These are phyloP conservation scores for Hartigia nigra DNA, from an alignment of 2,888 invertebrate genomes.

Conservation along the genomic window DNA sequence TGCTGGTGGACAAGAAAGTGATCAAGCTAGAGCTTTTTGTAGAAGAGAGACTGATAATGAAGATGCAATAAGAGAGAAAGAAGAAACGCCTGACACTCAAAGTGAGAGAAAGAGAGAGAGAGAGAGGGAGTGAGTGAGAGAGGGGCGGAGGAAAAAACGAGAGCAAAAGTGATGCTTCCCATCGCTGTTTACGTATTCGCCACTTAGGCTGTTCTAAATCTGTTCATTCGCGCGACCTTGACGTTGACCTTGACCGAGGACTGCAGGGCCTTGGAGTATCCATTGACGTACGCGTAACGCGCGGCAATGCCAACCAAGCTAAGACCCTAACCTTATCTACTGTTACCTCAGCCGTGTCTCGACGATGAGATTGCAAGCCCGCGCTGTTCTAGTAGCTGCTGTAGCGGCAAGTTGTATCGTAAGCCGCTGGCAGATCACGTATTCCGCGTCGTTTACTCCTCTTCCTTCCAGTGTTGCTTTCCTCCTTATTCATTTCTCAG, in stretches of 20 bases:
- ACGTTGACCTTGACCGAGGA: background rate
- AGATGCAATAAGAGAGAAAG: too few relatives aligned
- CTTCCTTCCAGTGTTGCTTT: background rate
- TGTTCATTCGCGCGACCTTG: background rate
- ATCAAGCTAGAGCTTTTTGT: too few relatives aligned
- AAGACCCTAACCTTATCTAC: background rate
- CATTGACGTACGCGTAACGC: background rate
- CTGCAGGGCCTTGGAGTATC: background rate
- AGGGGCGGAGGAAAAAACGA: background rate
- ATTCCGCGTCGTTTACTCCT: background rate
- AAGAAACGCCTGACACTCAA: too few relatives aligned
- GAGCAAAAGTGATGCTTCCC: background rate
- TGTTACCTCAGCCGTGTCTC: background rate
- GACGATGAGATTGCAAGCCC: background rate
- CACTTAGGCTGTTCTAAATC: background rate
- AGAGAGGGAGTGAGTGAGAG: too few relatives aligned
- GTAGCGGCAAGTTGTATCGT: background rate
- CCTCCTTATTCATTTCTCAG: background rate
- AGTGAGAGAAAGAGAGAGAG: too few relatives aligned
- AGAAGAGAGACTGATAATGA: background rate
- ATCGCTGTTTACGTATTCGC: background rate
- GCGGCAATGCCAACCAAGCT: background rate
- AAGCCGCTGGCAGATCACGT: background rate
- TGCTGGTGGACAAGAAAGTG: background rate
- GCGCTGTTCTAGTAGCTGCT: background rate